Base-by-base conservation (phyloP, 64 coral and sea anemone species). In the Montipora capricornis region DNA sequence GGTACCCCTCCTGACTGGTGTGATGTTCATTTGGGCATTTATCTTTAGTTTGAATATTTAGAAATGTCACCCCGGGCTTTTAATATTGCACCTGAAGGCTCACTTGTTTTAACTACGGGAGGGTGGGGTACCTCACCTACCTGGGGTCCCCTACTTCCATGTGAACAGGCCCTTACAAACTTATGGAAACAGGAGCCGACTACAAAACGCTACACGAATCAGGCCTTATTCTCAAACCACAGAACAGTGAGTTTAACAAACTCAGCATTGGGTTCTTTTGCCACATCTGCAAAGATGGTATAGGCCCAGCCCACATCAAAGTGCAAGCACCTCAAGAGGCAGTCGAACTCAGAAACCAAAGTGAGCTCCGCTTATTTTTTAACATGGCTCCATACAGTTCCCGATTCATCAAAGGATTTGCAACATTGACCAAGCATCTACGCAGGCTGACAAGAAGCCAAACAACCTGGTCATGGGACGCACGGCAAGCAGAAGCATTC, bases 321-420 rank as follows among this genome's bases (percentile, higher is more conserved):
- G 67, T 88, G 10, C 24, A 88, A 88, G 49, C 10, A 24, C n/a
- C 77, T 61, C 73, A 76, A 20, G 73, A 59, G n/a, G 73, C 73
- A 20, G 37, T 11, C 24, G 10, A 55, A 77, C 87, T 46, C 14
- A 29, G 47, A 20, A 82, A 91, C 68, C 78, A 57, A 66, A 91
- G 62, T 68, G 89, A 81, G 6, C n/a, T 89, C 48, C 48, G 74
- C 47, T 89, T 74, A 29, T 0, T 89, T 19, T 22, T 89, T 29
- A 37, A 49, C 62, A 83, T 75, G 48, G 79, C 68, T 81, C 90
- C 83, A 10, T 92, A 49, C 90, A 83, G 67, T 26, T 44, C 68
- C 1, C 68, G 90, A 2, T 91, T 91, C 78, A 91, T 91, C 0
- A 44, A 67, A 52, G 68, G 66, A 14, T 74, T 88, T 9, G 84